Conservation (phyloP, 2,888 invertebrate genomes). For the Agrypnus murinus region DNA sequence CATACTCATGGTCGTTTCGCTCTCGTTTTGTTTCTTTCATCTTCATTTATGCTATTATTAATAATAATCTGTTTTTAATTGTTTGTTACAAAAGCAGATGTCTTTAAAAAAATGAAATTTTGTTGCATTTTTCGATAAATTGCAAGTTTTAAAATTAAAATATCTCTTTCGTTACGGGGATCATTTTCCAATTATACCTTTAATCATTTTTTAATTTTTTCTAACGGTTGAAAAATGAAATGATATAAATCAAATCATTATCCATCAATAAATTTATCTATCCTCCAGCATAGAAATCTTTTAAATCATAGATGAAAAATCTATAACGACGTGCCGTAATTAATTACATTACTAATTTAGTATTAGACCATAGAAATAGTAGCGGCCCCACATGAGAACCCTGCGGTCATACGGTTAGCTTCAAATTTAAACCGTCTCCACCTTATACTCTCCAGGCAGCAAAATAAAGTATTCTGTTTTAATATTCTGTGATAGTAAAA, state of each 20-base stretch:
- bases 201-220: neutral
- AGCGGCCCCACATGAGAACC: slow-evolving; percentile 35
- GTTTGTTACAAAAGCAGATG: too few relatives aligned
- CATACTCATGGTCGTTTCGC: too few relatives aligned
- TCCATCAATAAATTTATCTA: neutral
- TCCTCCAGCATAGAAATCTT: too few relatives aligned
- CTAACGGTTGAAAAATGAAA: neutral
- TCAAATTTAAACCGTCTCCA: slow-evolving; percentile 21
- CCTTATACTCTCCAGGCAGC: neutral
- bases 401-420: slow-evolving; percentile 9
- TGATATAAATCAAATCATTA: neutral
- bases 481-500: neutral
- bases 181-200: neutral
- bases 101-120: too few relatives aligned
- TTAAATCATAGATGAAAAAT: too few relatives aligned
- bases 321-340: slow-evolving; percentile 11
- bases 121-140: too few relatives aligned
- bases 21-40: too few relatives aligned
- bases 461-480: slow-evolving; percentile 27
- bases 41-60: too few relatives aligned
- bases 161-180: too few relatives aligned
- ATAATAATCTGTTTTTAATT: too few relatives aligned
- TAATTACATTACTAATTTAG: slow-evolving; percentile 31
- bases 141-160: too few relatives aligned
- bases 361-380: slow-evolving; percentile 32